phyloP scores from a whole-genome alignment of 2,113 vertebrate genomes.

The Indri indri region DNA sequence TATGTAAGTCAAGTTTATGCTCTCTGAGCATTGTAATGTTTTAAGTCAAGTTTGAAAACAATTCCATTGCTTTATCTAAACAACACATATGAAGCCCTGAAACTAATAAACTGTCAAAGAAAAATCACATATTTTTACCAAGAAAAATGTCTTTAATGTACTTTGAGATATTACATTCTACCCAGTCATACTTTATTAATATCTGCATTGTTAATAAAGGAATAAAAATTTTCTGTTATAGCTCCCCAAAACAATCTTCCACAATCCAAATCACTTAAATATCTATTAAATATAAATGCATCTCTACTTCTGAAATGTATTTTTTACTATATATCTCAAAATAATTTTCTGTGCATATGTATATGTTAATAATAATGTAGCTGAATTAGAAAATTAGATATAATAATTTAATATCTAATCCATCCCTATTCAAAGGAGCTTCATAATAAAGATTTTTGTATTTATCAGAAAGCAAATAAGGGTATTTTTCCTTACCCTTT shows the following conservation, averaged over 20 bases:
- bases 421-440: constrained; percentile 56
- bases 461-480: constrained; percentile 72
- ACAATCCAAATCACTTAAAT: constrained; percentile 58
- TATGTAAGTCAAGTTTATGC: neutral
- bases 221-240: constrained; percentile 69
- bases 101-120: constrained; percentile 29
- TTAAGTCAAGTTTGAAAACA: constrained; percentile 41
- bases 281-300: constrained; percentile 39
- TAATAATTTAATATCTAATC: constrained; percentile 76
- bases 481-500: constrained; percentile 55
- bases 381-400: constrained; percentile 70
- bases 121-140: constrained; percentile 30
- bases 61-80: constrained; percentile 22
- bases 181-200: constrained; percentile 50
- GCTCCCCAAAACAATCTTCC: constrained; percentile 59
- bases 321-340: constrained; percentile 64
- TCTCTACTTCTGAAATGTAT: constrained; percentile 71
- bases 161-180: constrained; percentile 31
- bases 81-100: neutral
- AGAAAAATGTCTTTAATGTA: constrained; percentile 60
- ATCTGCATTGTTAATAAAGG: constrained; percentile 29
- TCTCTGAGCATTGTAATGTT: neutral
- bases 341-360: constrained; percentile 70
- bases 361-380: constrained; percentile 60
- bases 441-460: constrained; percentile 80